Conservation (phyloP, 2,797 vertebrate genomes). For the Pseudocheirus occidentalis region DNA sequence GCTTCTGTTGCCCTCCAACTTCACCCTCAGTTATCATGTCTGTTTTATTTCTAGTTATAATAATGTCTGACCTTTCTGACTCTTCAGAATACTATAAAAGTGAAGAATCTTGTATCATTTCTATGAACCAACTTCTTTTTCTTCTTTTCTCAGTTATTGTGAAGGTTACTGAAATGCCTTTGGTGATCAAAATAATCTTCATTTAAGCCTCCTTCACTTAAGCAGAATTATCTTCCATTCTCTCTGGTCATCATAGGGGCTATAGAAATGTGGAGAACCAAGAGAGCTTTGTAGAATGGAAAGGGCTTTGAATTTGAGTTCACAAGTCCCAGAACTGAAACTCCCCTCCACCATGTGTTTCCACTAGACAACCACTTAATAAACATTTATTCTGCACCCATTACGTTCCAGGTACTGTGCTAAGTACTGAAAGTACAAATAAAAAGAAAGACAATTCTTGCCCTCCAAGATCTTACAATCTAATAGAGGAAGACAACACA, state of each 20-base stretch:
- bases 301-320: neutral
- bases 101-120: conserved; percentile 40
- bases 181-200: neutral
- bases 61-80: conserved; percentile 44
- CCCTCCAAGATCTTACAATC: neutral
- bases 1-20: neutral
- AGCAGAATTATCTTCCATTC: neutral
- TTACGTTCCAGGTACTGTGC: neutral
- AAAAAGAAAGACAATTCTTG: neutral
- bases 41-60: conserved; percentile 52
- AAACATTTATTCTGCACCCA: neutral
- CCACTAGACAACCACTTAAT: neutral
- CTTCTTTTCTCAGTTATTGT: conserved; percentile 30
- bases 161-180: neutral
- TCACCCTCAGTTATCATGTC: conserved; percentile 3
- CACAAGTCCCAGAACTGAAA: neutral
- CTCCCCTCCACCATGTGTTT: neutral
- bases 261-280: neutral
- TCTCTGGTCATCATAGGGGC: neutral
- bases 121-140: conserved; percentile 44
- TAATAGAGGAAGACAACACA: too few relatives aligned
- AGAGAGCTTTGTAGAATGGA: neutral
- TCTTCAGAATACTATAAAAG: conserved; percentile 19
- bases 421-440: neutral
- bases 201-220: neutral